Base-by-base conservation (phyloP, 2,888 invertebrate genomes). In the Oxycera nigricornis region DNA sequence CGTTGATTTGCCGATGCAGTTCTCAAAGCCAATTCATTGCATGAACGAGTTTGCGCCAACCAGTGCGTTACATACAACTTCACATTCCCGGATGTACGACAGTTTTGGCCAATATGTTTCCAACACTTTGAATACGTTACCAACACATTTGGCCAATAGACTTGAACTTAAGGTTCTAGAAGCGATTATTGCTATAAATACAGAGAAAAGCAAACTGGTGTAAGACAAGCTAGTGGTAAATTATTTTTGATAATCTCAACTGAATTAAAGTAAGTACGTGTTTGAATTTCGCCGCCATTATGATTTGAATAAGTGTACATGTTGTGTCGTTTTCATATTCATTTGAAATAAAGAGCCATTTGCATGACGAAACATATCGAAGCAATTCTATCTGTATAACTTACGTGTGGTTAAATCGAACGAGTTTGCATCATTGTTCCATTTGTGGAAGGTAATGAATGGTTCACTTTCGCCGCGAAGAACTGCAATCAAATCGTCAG, bases 31-130 rank as follows among this genome's bases (percentile, higher is more conserved):
- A 20, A n/a, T n/a, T n/a, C n/a, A n/a, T n/a, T n/a, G n/a, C n/a
- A n/a, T n/a, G n/a, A n/a, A n/a, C n/a, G n/a, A n/a, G n/a, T n/a
- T n/a, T n/a, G n/a, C n/a, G n/a, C n/a, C n/a, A n/a, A n/a, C n/a
- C n/a, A n/a, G n/a, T n/a, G n/a, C n/a, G 2, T 9, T 1, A 22
- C 46, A 46, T 2, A 24, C 50, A 2, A 55, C 30, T 62, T 31
- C 46, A 35, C 31, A 72, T 9, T 55, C 39, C 39, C 31, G 67
- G 20, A 26, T 22, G 14, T 83, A 84, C 75, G 83, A 82, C 75
- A 82, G 83, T 0, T 80, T 85, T 28, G 84, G 84, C 1, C 78
- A 83, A 30, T 85, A 85, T 61, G 84, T 85, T 73, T 82, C 84
- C 14, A 84, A 82, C 74, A 82, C 84, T 17, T 82, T 85, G 82